A percentile compares a stretch with the other conserved stretches of the same genome.
phyloP scores from a whole-genome alignment of 2,888 invertebrate species.

The Ichneumoninae sp. region DNA sequence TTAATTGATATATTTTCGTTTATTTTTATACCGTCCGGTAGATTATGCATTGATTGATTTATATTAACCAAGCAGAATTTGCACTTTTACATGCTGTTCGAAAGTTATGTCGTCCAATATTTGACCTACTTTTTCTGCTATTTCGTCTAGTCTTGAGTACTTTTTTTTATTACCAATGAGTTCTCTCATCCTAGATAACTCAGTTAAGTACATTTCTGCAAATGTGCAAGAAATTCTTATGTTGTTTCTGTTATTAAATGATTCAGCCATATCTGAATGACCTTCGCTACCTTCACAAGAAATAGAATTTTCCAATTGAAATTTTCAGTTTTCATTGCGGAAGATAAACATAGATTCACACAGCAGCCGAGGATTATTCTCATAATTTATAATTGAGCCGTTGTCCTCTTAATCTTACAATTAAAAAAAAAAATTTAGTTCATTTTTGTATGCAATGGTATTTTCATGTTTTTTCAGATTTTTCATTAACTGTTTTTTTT shows the following conservation, averaged over 20 bases:
- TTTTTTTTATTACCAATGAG: not conserved
- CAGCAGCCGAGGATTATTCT: too few relatives aligned
- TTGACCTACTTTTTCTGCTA: conserved; percentile 12
- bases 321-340: too few relatives aligned
- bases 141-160: conserved; percentile 51
- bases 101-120: conserved; percentile 10
- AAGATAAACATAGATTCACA: too few relatives aligned
- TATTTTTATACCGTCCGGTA: not conserved
- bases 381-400: too few relatives aligned
- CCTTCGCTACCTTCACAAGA: too few relatives aligned
- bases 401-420: not conserved
- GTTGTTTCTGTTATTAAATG: not conserved
- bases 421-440: not conserved
- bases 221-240: not conserved
- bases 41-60: not conserved
- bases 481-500: not conserved
- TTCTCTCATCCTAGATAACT: not conserved
- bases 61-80: not conserved
- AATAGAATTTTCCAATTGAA: too few relatives aligned
- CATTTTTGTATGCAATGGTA: not conserved
- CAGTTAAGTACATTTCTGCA: too few relatives aligned
- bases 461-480: not conserved
- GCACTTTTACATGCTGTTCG: not conserved
- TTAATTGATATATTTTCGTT: not conserved
- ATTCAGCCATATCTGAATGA: not conserved